Conservation (phyloP, 2,888 invertebrate genomes). For the Leptura quadrifasciata region DNA sequence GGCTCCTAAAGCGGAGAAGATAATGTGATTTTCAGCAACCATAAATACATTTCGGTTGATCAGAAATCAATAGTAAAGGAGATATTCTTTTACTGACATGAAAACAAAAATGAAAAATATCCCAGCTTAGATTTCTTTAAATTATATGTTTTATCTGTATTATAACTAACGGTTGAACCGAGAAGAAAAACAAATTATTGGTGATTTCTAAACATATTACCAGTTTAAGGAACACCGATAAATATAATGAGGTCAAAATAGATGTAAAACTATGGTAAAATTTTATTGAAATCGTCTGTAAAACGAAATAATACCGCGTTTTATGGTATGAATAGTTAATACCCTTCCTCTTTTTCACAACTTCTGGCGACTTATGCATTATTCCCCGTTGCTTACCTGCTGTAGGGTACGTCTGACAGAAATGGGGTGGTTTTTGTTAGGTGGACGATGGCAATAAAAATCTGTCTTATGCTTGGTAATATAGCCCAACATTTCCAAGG, state of each 20-base stretch:
- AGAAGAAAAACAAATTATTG: not conserved
- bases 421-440: no score
- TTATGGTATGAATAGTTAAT: no score
- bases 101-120: not conserved
- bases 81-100: slow-evolving; percentile 19
- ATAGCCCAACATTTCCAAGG: no score
- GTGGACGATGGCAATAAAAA: no score
- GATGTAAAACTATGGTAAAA: not conserved
- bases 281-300: not conserved
- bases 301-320: no score
- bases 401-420: no score
- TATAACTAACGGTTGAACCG: not conserved
- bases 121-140: not conserved
- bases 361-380: no score
- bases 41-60: slow-evolving; percentile 32
- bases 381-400: no score
- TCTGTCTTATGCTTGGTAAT: no score
- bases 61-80: slow-evolving; percentile 33
- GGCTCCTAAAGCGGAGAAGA: slow-evolving; percentile 24
- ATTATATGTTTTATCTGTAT: not conserved
- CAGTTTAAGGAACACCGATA: not conserved
- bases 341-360: no score
- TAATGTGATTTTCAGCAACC: slow-evolving; percentile 32
- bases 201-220: not conserved
- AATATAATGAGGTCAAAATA: not conserved